A percentile compares a stretch with the other conserved stretches of the same genome.
Conservation (phyloP, 1,140 invertebrate species). For the Thereuonema tuberculata region DNA sequence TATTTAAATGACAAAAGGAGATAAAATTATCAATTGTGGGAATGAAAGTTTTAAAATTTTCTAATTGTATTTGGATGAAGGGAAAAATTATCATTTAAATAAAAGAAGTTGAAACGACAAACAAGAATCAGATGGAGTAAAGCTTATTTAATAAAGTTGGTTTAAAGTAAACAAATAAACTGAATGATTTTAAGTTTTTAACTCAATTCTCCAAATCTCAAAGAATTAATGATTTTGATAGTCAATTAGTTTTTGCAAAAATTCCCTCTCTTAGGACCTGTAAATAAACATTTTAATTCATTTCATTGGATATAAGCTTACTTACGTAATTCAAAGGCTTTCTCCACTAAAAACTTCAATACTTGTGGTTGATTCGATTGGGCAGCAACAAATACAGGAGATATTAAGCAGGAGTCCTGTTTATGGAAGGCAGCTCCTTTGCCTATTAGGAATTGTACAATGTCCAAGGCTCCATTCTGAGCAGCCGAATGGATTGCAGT, state of each 20-base stretch:
- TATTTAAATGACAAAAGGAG: constrained; percentile 1
- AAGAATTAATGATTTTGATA: too few species aligned
- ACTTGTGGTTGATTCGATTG: neutral
- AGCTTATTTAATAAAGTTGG: too few species aligned
- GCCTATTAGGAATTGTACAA: neutral
- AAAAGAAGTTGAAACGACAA: constrained; percentile 19
- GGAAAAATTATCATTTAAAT: constrained; percentile 13
- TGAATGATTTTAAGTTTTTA: too few species aligned
- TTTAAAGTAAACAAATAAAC: too few species aligned
- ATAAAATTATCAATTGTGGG: neutral
- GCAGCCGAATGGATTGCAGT: constrained; percentile 27
- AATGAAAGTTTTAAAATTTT: neutral
- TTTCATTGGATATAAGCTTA: neutral
- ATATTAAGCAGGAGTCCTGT: neutral
- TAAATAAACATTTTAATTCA: neutral
- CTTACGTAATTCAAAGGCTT: neutral
- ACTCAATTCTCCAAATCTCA: too few species aligned
- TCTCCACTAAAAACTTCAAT: neutral
- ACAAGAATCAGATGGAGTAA: neutral
- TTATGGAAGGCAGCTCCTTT: neutral
- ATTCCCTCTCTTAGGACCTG: neutral
- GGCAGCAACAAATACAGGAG: neutral
- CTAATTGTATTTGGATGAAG: neutral
- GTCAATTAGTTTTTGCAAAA: too few species aligned
- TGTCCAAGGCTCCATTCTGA: constrained; percentile 16